Evolutionary conservation across 2,888 invertebrate genomes (phyloP), one percentile per base, ranked within the genome.

Genomic region (Esperia sulphurella): DNA sequence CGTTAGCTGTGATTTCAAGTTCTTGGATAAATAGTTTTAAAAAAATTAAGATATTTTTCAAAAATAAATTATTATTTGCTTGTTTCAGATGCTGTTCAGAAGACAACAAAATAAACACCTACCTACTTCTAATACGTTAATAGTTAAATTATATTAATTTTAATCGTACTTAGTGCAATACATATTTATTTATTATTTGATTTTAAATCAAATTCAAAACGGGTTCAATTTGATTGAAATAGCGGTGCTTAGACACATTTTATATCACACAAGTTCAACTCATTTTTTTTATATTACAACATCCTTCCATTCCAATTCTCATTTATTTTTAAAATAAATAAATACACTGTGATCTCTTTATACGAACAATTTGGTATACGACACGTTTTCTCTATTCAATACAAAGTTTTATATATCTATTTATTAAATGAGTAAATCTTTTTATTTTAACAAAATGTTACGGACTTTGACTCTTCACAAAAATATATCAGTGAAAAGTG

Each of bases 161-260:
- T 53, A 58, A 30, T 40, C 60, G 69, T 76, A 77, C 70, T 51
- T 65, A 79, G 80, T 81, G 80, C 81, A 82, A 82, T 82, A 73
- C 56, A 63, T 65, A 61, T 56, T 57, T 62, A 62, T 57, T 50
- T 53, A 55, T 54, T 59, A 57, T 61, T 68, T 62, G 52, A 52
- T 68, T 71, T 64, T 55, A 62, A 61, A 56, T 61, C 60, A 55
- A 55, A 62, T 56, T 46, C 12, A 52, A 64, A 67, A 67, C 64
- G 63, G 61, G 61, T 68, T 66, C 65, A 69, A 74, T 67, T 55
- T 57, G 61, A 69, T 63, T 63, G 59, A 58, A 49, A 44, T 54
- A 14, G 41, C 54, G 62, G 65, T 68, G 65, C 61, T 64, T 58
- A 42, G 8, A 10, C 7, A 2, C 7, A 33, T 10, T 33, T 33